Base-by-base conservation (phyloP, 2,113 vertebrate species). In the Sterrhoptilus dennistouni region DNA sequence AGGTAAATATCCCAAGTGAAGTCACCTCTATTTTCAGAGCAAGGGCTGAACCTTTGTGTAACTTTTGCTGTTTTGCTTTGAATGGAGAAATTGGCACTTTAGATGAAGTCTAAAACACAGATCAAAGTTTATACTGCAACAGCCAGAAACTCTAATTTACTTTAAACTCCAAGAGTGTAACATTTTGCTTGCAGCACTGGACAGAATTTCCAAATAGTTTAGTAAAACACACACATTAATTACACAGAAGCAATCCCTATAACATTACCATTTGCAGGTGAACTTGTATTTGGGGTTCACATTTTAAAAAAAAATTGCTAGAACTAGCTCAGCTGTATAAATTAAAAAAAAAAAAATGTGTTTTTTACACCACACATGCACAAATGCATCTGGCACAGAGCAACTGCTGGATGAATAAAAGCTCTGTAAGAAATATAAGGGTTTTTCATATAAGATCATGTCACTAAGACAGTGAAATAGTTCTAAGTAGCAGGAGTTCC, bases 11-110 rank as follows among this genome's bases (percentile, higher is more conserved):
- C 25, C 29, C 65, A 65, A 77, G 25, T 13, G 18, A 87, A 86
- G 38, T 54, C 68, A 69, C 40, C 24, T 84, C n/a, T 70, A 8
- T 52, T 61, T 84, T 65, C 70, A 85, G 53, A 74, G 18, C 40
- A 78, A 56, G 69, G 27, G 47, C 23, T 42, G 7, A 20, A 45
- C 5, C 4, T 42, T 44, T 0, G 0, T 6, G 3, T 14, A 35
- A 60, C 4, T 59, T 59, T 40, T 36, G 7, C 14, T 54, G 23
- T 15, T 24, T 27, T 23, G 9, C 23, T 72, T 1, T 40, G 18
- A 81, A 69, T 16, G 10, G 8, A 74, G 36, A 81, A 81, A 54
- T 12, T 9, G n/a, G 12, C 24, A 27, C 40, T 64, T 52, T 21
- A 54, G 8, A 68, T 31, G 7, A 79, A 83, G 12, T 53, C 52